These are phyloP conservation scores for Bufo gargarizans DNA, from an alignment of 2,113 vertebrate genomes.

Conservation along the genomic window DNA sequence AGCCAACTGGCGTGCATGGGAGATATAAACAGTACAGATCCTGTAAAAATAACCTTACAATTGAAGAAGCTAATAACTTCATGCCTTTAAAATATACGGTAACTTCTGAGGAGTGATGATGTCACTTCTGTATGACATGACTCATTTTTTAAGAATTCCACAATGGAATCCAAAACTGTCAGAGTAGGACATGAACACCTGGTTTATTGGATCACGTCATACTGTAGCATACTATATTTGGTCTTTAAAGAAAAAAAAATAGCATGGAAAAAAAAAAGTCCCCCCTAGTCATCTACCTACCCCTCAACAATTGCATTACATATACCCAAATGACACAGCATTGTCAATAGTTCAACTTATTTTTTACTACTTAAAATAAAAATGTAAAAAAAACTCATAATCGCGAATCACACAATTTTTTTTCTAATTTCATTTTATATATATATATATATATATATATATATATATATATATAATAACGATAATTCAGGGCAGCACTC, in stretches of 20 bases:
- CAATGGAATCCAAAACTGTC: slow-evolving; percentile 5
- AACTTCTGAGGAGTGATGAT: not conserved
- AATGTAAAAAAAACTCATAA: too few relatives aligned
- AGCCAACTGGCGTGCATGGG: not conserved
- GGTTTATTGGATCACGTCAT: not conserved
- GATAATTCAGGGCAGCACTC: too few relatives aligned
- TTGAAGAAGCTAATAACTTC: not conserved
- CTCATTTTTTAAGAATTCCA: not conserved
- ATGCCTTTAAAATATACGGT: not conserved
- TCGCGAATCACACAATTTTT: too few relatives aligned
- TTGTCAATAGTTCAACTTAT: too few relatives aligned
- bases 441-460: too few relatives aligned
- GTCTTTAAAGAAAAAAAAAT: not conserved
- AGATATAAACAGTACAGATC: not conserved
- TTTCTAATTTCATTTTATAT: too few relatives aligned
- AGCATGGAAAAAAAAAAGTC: not conserved
- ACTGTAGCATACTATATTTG: not conserved
- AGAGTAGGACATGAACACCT: not conserved
- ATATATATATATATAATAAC: too few relatives aligned
- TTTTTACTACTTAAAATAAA: too few relatives aligned
- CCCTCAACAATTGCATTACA: not conserved
- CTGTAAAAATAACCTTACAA: not conserved
- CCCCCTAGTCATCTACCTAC: not conserved
- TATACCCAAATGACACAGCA: not conserved
- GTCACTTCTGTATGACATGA: not conserved